Evolutionary conservation across 2,888 invertebrate species (phyloP), one percentile per base, ranked within the genome.

Genomic region (Napeogenes inachia): DNA sequence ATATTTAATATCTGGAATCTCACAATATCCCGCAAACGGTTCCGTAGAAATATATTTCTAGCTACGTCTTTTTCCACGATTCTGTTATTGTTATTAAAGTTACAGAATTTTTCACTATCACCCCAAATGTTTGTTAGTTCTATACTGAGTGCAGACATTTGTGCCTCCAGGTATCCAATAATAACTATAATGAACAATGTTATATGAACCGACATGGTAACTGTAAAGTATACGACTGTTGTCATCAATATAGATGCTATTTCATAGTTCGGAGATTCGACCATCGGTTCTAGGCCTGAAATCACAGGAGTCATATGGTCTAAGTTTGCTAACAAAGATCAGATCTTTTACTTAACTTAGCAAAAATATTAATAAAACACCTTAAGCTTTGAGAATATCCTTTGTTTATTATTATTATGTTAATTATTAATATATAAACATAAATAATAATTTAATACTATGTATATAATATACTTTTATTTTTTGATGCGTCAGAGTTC

Each of bases 251-350:
- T 33, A 10, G 70, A 71, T 0, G 79, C 77, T 57, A 84, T 72
- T 66, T 85, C 81, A 56, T 76, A 84, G 67, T 84, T 80, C 1
- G 85, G 84, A 5, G 80, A 72, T 59, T 80, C 75, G 2, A 70
- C 67, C 73, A 78, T 79, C 12, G 85, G 85, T 45, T 83, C 80
- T 3, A 84, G 65, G 65, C 85, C 84, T 85, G 74, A 47, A 54
- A 55, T 50, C 13, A 45, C 45, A 47, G 0, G 33, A 13, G 54
- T 21, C 32, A 35, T 6, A 35, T 21, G n/a, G 6, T 21, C n/a
- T n/a, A 30, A 13, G 35, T 4, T 4, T 58, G 12, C 21, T 21
- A 21, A 21, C 21, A 21, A 21, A 21, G 21, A 21, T 21, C 21
- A 21, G 0, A 21, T 21, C 21, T 21, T 21, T 21, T 21, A 21